Percentiles rank a stretch among this genome's conserved stretches.
These are phyloP conservation scores for Alsophila aescularia DNA, from an alignment of 2,888 invertebrate species.

Conservation along the genomic window DNA sequence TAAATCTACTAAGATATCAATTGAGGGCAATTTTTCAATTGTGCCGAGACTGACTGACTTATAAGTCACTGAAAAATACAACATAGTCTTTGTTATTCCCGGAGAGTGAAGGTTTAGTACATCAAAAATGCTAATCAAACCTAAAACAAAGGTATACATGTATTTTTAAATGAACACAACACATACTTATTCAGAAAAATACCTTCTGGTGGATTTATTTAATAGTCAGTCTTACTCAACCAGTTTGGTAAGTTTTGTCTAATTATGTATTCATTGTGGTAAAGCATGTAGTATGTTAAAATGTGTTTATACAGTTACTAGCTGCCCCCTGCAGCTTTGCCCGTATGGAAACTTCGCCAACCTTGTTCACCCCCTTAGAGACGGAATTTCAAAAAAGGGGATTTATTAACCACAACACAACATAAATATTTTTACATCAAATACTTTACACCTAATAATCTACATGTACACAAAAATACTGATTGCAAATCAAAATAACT, in stretches of 20 bases:
- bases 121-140: no score
- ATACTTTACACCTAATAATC: no score
- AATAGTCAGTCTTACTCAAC: constrained; percentile 9
- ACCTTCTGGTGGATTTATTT: neutral
- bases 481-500: no score
- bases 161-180: no score
- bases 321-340: no score
- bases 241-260: constrained; percentile 19
- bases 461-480: no score
- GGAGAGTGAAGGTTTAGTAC: neutral
- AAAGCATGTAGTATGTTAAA: constrained; percentile 3
- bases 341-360: no score
- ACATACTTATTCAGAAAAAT: neutral
- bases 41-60: neutral
- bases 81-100: neutral
- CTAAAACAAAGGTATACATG: no score
- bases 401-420: no score
- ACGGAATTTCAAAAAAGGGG: no score
- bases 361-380: no score
- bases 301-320: neutral
- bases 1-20: constrained; percentile 1
- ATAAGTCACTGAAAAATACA: neutral
- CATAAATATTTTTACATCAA: no score
- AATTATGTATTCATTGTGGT: constrained; percentile 9
- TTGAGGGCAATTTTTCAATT: constrained; percentile 9